Conservation (phyloP, 1,140 invertebrate species). For the Drosophila kikkawai region DNA sequence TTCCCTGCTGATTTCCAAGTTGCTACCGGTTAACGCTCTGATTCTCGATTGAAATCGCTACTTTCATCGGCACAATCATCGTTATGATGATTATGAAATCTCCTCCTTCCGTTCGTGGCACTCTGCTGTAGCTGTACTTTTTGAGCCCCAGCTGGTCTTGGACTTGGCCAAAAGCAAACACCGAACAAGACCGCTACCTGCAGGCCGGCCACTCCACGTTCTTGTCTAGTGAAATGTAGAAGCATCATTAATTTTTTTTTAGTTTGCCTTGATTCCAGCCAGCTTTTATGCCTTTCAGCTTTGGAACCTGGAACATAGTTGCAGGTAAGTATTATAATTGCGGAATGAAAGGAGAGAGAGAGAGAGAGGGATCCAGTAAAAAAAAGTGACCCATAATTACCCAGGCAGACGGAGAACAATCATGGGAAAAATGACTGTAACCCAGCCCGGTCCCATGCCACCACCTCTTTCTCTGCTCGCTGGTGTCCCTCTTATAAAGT, state of each 20-base stretch:
- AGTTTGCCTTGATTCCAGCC: slow-evolving; percentile 25
- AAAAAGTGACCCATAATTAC: slow-evolving; percentile 80
- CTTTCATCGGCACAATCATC: slow-evolving; percentile 50
- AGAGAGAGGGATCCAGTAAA: slow-evolving; percentile 19
- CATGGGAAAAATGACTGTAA: slow-evolving; percentile 74
- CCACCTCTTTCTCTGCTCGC: slow-evolving; percentile 18
- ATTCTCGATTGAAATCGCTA: slow-evolving; percentile 38
- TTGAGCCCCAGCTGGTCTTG: slow-evolving; percentile 19
- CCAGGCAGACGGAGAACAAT: slow-evolving; percentile 67
- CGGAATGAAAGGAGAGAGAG: slow-evolving; percentile 51
- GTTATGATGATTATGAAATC: slow-evolving; percentile 40
- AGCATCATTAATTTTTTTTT: slow-evolving; percentile 74
- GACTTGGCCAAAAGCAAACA: slow-evolving; percentile 16
- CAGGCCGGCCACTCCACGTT: slow-evolving; percentile 45
- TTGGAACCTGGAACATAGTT: slow-evolving; percentile 49
- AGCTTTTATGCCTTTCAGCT: slow-evolving; percentile 55
- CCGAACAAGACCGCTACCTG: slow-evolving; percentile 58
- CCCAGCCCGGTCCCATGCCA: slow-evolving; percentile 17
- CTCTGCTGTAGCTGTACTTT: slow-evolving; percentile 67
- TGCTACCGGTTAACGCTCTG: slow-evolving; percentile 44
- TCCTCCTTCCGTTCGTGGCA: slow-evolving; percentile 35
- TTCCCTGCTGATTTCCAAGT: slow-evolving; percentile 28
- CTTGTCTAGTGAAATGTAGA: slow-evolving; percentile 81
- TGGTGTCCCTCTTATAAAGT: slow-evolving; percentile 51
- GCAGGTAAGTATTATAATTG: slow-evolving; percentile 74